These are phyloP conservation scores for Polylopha cassiicola DNA, from an alignment of 2,888 invertebrate genomes.

Conservation along the genomic window DNA sequence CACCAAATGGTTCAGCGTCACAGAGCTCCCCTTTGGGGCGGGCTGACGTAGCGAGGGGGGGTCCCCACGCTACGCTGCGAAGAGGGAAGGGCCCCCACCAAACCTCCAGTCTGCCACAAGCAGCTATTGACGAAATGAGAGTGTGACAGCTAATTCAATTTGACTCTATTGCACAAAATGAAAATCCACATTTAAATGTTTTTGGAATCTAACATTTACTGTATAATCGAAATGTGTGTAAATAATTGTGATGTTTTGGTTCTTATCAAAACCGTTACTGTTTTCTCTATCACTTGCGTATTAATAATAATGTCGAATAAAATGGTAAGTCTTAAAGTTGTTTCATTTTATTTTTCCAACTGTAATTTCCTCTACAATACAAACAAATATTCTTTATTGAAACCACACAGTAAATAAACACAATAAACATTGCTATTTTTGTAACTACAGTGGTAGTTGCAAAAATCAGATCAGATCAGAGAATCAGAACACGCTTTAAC, in stretches of 20 bases:
- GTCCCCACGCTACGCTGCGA: slow-evolving; percentile 64
- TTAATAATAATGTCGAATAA: slow-evolving; percentile 63
- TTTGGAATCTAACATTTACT: slow-evolving; percentile 40
- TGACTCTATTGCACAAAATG: slow-evolving; percentile 50
- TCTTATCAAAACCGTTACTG: slow-evolving; percentile 56
- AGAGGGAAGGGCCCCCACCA: slow-evolving; percentile 66
- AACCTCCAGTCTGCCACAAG: slow-evolving; percentile 83
- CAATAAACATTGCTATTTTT: too few species aligned
- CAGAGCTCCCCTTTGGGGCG: slow-evolving; percentile 54
- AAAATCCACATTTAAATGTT: slow-evolving; percentile 43
- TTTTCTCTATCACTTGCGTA: slow-evolving; percentile 55
- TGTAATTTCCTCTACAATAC: too few species aligned
- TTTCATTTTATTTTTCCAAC: too few species aligned
- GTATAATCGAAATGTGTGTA: slow-evolving; percentile 52
- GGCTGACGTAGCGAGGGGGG: slow-evolving; percentile 41
- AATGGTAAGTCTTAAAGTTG: not conserved
- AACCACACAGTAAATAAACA: too few species aligned
- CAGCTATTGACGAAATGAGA: slow-evolving; percentile 92
- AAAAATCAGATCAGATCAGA: too few species aligned
- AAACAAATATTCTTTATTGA: too few species aligned
- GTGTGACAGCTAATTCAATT: slow-evolving; percentile 82
- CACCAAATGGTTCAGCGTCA: slow-evolving; percentile 78
- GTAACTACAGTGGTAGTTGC: too few species aligned
- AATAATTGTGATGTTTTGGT: slow-evolving; percentile 36
- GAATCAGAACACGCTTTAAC: too few species aligned